Evolutionary conservation across 2,797 vertebrate species (phyloP).

Genomic region (Hoplostethus atlanticus): DNA sequence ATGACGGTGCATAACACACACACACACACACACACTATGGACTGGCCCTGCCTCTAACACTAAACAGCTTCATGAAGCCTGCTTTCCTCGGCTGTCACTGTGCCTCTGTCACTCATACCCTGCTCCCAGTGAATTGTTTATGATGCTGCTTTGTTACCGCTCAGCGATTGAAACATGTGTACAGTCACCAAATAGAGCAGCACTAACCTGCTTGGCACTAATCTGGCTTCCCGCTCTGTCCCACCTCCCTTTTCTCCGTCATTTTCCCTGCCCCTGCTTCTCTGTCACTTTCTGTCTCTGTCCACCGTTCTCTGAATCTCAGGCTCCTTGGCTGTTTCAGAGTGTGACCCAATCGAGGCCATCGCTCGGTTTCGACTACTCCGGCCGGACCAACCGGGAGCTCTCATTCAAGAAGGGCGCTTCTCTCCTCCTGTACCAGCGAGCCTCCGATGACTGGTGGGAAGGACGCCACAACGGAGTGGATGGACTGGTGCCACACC

Average conservation of each 20-base stretch:
- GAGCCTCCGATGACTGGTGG: constrained; percentile 97
- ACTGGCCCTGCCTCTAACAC: too few relatives aligned
- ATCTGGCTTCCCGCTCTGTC: constrained; percentile 48
- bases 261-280: constrained; percentile 27
- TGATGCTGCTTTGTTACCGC: constrained; percentile 43
- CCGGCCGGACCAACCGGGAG: constrained; percentile 91
- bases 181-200: constrained; percentile 26
- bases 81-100: constrained; percentile 35
- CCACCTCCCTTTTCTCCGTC: constrained; percentile 16
- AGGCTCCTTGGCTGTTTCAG: constrained; percentile 87
- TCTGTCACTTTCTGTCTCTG: constrained; percentile 42
- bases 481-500: constrained; percentile 93
- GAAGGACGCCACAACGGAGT: constrained; percentile 92
- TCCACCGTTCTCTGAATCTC: constrained; percentile 69
- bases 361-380: constrained; percentile 94
- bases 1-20: constrained; percentile 87
- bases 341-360: constrained; percentile 93
- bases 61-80: constrained; percentile 2
- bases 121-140: constrained; percentile 35
- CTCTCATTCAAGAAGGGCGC: constrained; percentile 96
- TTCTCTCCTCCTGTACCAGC: constrained; percentile 90
- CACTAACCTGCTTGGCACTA: constrained; percentile 73
- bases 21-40: constrained; percentile 18
- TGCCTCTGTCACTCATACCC: constrained; percentile 26
- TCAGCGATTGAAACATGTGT: constrained; percentile 42